phyloP scores from a whole-genome alignment of 2,113 vertebrate genomes.

The Hiodon alosoides region DNA sequence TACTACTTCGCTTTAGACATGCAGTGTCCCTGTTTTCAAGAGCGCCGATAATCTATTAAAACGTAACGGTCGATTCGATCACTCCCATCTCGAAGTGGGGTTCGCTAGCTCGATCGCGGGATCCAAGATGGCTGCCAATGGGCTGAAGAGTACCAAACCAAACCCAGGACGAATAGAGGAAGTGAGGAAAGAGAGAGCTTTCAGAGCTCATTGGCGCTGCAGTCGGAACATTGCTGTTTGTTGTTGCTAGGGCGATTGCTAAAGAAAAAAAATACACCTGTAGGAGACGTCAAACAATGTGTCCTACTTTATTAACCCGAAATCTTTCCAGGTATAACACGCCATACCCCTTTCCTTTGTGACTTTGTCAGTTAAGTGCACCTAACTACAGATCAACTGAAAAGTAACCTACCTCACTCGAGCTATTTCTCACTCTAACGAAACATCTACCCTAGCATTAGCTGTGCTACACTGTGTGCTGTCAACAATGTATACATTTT shows the following conservation, averaged over 20 bases:
- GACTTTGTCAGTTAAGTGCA: too few relatives aligned
- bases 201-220: constrained; percentile 31
- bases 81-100: constrained; percentile 32
- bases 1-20: not conserved
- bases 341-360: too few relatives aligned
- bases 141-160: constrained; percentile 37
- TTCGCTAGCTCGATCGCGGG: constrained; percentile 18
- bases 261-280: constrained; percentile 11
- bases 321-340: too few relatives aligned
- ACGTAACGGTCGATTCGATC: constrained; percentile 22
- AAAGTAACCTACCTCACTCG: too few relatives aligned
- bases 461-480: too few relatives aligned
- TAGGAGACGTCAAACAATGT: too few relatives aligned
- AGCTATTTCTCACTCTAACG: too few relatives aligned
- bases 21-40: not conserved
- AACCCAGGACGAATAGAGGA: constrained; percentile 55
- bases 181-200: constrained; percentile 48
- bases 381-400: too few relatives aligned
- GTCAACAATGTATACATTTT: too few relatives aligned
- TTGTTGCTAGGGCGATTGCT: constrained; percentile 69
- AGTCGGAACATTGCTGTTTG: constrained; percentile 32
- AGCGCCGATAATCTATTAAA: not conserved
- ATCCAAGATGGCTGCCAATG: constrained; percentile 77
- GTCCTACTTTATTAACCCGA: too few relatives aligned
- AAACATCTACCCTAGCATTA: too few relatives aligned